Conservation (phyloP, 2,797 vertebrate species). For the Rhabdophis nuchalis region DNA sequence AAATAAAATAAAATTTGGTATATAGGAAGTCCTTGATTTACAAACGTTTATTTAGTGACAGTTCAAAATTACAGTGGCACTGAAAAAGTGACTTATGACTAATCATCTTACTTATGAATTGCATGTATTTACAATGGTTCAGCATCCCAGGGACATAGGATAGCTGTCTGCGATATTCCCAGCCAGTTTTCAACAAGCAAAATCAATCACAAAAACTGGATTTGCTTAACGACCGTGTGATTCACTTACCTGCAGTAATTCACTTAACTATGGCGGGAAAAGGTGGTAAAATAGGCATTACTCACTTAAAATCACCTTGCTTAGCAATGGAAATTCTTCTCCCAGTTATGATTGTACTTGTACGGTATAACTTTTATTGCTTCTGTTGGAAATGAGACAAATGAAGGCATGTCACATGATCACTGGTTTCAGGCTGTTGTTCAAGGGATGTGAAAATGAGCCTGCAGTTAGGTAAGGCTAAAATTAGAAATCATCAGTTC, state of each 20-base stretch:
- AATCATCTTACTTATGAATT: not conserved
- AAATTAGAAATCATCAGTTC: not conserved
- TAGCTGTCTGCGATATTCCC: not conserved
- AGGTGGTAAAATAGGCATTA: not conserved
- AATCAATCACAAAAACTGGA: not conserved
- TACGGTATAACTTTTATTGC: not conserved
- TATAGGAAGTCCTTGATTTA: not conserved
- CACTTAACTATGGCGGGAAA: not conserved
- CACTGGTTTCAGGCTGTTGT: not conserved
- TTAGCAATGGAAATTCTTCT: not conserved
- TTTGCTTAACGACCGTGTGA: not conserved
- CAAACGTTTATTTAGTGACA: not conserved
- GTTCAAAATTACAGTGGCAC: not conserved
- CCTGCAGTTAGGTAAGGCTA: not conserved
- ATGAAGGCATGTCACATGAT: not conserved
- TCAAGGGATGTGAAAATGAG: not conserved
- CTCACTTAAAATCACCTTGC: not conserved
- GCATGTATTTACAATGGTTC: not conserved
- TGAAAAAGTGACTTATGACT: not conserved
- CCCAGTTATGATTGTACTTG: not conserved
- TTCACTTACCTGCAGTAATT: not conserved
- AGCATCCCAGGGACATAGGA: not conserved
- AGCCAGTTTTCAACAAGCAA: not conserved
- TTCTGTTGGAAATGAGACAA: not conserved
- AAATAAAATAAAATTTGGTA: not conserved